phyloP scores from a whole-genome alignment of 2,888 invertebrate species.

The Trichogramma dendrolimi region DNA sequence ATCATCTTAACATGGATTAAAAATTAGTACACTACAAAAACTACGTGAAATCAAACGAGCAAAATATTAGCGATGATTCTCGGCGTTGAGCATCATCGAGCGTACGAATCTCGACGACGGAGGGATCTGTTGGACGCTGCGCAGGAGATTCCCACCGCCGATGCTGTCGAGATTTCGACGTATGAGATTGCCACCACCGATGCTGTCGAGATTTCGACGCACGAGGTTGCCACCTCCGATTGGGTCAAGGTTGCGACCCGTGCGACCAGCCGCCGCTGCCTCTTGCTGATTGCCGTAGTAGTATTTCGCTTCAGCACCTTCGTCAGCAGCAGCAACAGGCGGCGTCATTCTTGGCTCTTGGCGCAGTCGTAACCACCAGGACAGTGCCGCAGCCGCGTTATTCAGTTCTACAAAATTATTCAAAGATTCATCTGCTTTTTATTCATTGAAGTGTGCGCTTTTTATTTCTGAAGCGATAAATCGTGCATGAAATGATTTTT shows the following conservation, averaged over 20 bases:
- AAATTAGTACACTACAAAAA: no score
- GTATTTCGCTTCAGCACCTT: slow-evolving; percentile 19
- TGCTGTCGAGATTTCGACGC: slow-evolving; percentile 34
- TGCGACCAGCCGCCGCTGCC: slow-evolving; percentile 6
- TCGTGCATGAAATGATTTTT: no score
- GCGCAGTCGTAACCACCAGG: slow-evolving; percentile 1
- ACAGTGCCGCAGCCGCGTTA: neutral
- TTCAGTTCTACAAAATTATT: neutral
- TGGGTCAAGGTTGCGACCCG: slow-evolving; percentile 28
- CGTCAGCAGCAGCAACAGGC: neutral
- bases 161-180: slow-evolving; percentile 41
- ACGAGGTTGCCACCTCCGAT: slow-evolving; percentile 42
- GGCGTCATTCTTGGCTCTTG: slow-evolving; percentile 12
- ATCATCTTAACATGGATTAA: no score
- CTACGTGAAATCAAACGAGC: no score
- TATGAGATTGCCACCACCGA: slow-evolving; percentile 34
- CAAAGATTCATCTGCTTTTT: neutral
- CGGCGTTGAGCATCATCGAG: no score
- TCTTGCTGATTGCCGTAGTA: slow-evolving; percentile 36
- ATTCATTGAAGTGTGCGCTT: no score
- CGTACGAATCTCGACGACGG: no score
- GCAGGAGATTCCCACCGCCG: slow-evolving; percentile 53
- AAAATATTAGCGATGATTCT: no score
- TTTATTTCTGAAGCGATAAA: no score
- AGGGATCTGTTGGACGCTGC: neutral